phyloP scores from a whole-genome alignment of 2,113 vertebrate species.

The Apodemus speciosus region DNA sequence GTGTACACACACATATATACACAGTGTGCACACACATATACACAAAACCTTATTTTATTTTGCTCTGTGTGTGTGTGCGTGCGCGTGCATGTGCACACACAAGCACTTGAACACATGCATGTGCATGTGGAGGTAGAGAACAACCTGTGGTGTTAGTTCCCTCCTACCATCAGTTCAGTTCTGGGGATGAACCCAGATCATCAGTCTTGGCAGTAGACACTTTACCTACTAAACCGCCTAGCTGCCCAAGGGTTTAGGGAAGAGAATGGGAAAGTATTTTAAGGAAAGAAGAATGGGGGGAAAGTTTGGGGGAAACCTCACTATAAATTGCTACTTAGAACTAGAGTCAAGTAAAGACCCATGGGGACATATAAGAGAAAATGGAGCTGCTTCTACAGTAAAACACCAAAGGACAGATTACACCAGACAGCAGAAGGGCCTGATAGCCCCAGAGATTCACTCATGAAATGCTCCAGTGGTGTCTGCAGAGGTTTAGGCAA shows the following conservation, averaged over 20 bases:
- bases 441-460: not conserved
- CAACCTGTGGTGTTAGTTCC: not conserved
- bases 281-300: not conserved
- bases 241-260: not conserved
- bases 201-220: not conserved
- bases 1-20: not conserved
- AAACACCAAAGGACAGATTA: not conserved
- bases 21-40: not conserved
- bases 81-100: rapidly evolving
- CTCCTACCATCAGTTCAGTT: not conserved
- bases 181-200: not conserved
- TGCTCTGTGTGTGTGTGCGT: not conserved
- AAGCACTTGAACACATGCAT: no score
- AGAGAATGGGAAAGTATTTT: constrained; percentile 23
- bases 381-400: not conserved
- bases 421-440: not conserved
- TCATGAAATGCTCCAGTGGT: not conserved
- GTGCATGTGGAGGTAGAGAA: not conserved
- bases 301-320: constrained; percentile 6
- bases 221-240: not conserved
- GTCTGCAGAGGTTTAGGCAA: not conserved
- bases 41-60: no score
- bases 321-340: constrained; percentile 51
- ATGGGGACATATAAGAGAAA: not conserved
- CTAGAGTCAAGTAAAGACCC: constrained; percentile 46